Conservation (phyloP, 2,888 invertebrate species). For the Alsophila aescularia region DNA sequence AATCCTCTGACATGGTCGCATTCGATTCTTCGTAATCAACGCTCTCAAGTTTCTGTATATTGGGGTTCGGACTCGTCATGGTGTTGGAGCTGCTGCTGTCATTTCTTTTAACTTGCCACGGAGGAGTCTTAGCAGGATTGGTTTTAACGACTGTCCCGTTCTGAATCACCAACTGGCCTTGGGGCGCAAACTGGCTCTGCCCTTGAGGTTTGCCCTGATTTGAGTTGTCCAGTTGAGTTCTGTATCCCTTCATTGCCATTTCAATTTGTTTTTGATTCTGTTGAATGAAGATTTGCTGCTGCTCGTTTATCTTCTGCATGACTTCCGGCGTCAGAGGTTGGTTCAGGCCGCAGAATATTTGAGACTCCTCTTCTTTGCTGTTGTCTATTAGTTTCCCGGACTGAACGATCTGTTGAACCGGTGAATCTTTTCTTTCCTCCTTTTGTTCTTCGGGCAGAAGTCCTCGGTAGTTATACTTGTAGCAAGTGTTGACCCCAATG, state of each 20-base stretch:
- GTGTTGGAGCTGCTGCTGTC: constrained; percentile 57
- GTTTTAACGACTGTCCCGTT: constrained; percentile 80
- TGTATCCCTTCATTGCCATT: constrained; percentile 80
- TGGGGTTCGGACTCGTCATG: constrained; percentile 66
- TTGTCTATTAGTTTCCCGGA: constrained; percentile 49
- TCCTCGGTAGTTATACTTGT: constrained; percentile 65
- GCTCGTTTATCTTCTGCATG: constrained; percentile 84
- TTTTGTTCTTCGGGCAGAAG: constrained; percentile 57
- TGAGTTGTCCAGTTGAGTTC: constrained; percentile 67
- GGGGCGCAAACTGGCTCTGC: constrained; percentile 66
- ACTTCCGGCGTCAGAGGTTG: constrained; percentile 80
- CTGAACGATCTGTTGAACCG: constrained; percentile 45
- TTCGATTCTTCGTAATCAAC: constrained; percentile 69
- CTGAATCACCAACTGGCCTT: constrained; percentile 75
- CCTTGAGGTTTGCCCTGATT: constrained; percentile 61
- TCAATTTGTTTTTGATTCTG: constrained; percentile 82
- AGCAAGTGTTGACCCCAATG: constrained; percentile 82
- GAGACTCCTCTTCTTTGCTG: constrained; percentile 70
- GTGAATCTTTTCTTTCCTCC: constrained; percentile 64
- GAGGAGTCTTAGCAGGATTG: constrained; percentile 83
- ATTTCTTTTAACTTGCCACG: constrained; percentile 83
- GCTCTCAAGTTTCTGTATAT: constrained; percentile 65
- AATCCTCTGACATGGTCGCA: constrained; percentile 68
- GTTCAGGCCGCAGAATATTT: constrained; percentile 76
- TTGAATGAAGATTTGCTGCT: constrained; percentile 84